These are phyloP conservation scores for Apodemus sylvaticus DNA, from an alignment of 2,113 vertebrate species.

Conservation along the genomic window DNA sequence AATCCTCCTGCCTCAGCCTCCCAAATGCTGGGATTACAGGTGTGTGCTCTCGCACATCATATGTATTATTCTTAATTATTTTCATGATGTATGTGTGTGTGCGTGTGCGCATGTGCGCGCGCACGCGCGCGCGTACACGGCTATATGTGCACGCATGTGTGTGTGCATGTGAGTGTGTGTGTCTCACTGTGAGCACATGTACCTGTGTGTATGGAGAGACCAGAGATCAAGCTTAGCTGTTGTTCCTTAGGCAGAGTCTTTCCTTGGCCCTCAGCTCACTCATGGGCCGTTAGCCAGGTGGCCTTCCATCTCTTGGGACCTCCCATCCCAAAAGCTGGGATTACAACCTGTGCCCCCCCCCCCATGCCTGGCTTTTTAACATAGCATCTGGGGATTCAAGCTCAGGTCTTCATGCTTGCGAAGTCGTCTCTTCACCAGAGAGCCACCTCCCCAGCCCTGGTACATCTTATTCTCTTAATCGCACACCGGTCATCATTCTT, in stretches of 20 bases:
- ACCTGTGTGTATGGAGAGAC: neutral
- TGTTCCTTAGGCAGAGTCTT: neutral
- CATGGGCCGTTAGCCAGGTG: no score
- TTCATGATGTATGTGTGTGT: neutral
- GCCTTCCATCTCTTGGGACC: neutral
- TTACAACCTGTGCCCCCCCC: no score
- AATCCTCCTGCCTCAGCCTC: neutral
- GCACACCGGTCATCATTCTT: accelerated
- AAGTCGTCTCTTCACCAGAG: neutral
- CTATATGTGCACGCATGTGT: no score
- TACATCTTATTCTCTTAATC: neutral
- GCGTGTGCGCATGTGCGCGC: neutral
- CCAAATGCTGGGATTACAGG: neutral
- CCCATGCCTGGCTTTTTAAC: neutral
- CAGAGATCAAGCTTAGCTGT: neutral
- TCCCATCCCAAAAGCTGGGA: neutral
- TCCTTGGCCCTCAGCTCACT: neutral
- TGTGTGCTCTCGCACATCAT: neutral
- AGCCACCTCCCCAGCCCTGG: neutral
- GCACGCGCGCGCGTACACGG: no score
- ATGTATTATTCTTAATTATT: neutral
- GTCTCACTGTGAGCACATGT: neutral
- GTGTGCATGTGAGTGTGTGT: neutral
- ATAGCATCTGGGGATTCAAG: neutral
- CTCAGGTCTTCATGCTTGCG: neutral